Conservation (phyloP, 1,140 invertebrate genomes). For the Prorops nasuta region DNA sequence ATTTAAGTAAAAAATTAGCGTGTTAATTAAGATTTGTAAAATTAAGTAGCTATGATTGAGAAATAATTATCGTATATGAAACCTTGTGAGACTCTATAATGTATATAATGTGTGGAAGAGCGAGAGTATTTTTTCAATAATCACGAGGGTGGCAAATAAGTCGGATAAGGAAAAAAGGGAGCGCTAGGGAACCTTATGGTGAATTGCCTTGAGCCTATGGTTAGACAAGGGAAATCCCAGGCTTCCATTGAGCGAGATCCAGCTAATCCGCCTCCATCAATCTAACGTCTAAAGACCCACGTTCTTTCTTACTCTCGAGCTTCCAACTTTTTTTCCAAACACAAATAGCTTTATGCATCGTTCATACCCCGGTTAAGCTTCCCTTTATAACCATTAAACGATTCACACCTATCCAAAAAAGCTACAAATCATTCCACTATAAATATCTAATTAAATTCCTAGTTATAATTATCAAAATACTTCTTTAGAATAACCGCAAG, state of each 20-base stretch:
- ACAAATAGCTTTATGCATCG: slow-evolving; percentile 11
- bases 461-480: no score
- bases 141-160: slow-evolving; percentile 17
- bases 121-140: slow-evolving; percentile 23
- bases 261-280: slow-evolving; percentile 47
- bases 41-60: background rate
- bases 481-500: no score
- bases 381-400: no score
- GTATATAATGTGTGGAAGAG: background rate
- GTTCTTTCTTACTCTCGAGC: slow-evolving; percentile 11
- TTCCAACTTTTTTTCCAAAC: slow-evolving; percentile 14
- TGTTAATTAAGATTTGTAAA: background rate
- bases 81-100: no score
- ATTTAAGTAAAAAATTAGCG: no score
- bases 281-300: slow-evolving; percentile 33
- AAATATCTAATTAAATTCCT: no score
- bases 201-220: slow-evolving; percentile 34
- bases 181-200: slow-evolving; percentile 25
- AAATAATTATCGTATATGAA: no score
- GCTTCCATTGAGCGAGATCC: slow-evolving; percentile 34
- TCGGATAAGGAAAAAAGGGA: slow-evolving; percentile 17
- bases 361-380: background rate
- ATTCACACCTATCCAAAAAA: no score
- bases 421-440: background rate
- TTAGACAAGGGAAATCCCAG: slow-evolving; percentile 37